Evolutionary conservation across 2,113 vertebrate species (phyloP).

Genomic region (Hyla sarda): DNA sequence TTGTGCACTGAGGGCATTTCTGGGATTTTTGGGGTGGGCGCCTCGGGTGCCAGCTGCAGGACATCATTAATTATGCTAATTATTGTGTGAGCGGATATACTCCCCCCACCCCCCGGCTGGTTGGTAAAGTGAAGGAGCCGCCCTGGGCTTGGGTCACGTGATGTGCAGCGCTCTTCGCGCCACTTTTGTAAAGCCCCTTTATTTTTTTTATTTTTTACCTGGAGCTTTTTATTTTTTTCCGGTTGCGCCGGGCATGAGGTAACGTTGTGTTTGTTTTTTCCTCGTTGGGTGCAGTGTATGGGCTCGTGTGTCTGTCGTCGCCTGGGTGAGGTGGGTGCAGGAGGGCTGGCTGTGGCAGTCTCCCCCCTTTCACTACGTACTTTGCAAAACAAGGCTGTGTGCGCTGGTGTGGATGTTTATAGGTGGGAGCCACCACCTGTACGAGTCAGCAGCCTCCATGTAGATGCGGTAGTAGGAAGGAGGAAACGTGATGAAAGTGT

Average conservation of each 20-base stretch:
- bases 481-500: no score
- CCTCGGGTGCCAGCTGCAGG: slow-evolving; percentile 70
- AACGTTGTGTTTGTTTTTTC: slow-evolving; percentile 68
- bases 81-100: slow-evolving; percentile 75
- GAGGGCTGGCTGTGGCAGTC: slow-evolving; percentile 40
- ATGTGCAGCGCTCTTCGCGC: slow-evolving; percentile 84
- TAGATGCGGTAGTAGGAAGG: not conserved
- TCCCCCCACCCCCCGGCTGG: slow-evolving; percentile 63
- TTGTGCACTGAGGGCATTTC: not conserved
- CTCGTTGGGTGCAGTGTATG: not conserved
- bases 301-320: not conserved
- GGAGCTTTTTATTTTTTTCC: slow-evolving; percentile 62
- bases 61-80: slow-evolving; percentile 82
- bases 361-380: slow-evolving; percentile 27
- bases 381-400: slow-evolving; percentile 55
- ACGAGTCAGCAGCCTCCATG: slow-evolving; percentile 47
- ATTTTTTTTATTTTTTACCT: slow-evolving; percentile 61
- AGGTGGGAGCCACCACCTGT: slow-evolving; percentile 65
- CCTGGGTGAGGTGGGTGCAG: not conserved
- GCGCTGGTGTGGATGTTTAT: not conserved
- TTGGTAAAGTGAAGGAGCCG: slow-evolving; percentile 73
- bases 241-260: slow-evolving; percentile 71
- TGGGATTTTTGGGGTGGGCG: no score
- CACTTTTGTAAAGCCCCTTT: slow-evolving; percentile 80
- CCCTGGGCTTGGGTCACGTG: slow-evolving; percentile 80